Evolutionary conservation across 2,113 vertebrate species (phyloP).

Genomic region (Myiopsitta monachus): DNA sequence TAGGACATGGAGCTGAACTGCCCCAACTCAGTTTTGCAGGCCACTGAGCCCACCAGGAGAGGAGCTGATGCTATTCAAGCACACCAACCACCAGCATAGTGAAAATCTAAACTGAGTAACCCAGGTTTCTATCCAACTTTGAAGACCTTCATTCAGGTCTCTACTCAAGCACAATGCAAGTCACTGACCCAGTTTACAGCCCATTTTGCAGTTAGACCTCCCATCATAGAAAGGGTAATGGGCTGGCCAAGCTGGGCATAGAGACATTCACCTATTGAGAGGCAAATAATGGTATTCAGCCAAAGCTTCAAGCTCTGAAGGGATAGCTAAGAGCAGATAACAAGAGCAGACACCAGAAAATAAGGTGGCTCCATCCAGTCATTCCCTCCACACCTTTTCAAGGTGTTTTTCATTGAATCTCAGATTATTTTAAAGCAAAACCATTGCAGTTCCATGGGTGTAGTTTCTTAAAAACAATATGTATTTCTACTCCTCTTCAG

Average conservation of each 20-base stretch:
- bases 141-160: neutral
- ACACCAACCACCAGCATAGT: accelerated
- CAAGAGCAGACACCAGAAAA: neutral
- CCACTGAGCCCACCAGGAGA: no score
- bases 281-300: no score
- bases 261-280: neutral
- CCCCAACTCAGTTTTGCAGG: neutral
- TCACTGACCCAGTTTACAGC: neutral
- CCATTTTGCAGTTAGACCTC: neutral
- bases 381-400: neutral
- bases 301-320: neutral
- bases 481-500: neutral
- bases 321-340: neutral
- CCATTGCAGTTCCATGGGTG: neutral
- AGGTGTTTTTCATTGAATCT: neutral
- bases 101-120: neutral
- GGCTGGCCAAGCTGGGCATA: neutral
- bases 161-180: neutral
- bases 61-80: neutral
- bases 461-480: accelerated
- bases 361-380: neutral
- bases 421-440: neutral
- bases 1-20: neutral
- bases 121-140: neutral
- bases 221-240: neutral